These are phyloP conservation scores for Platycercus adscitus DNA, from an alignment of 2,113 vertebrate genomes.

Conservation along the genomic window DNA sequence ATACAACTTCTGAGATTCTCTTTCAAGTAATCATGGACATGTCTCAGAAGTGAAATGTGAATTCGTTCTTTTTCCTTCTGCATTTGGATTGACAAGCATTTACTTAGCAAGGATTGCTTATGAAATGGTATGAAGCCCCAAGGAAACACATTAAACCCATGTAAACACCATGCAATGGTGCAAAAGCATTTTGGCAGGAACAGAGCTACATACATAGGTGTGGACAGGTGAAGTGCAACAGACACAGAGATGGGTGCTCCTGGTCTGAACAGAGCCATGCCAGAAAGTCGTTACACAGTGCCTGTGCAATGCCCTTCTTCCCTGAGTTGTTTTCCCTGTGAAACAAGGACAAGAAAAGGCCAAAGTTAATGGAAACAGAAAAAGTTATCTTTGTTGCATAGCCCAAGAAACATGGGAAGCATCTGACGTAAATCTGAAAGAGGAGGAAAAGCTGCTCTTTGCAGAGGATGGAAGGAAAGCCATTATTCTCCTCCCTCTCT, in stretches of 20 bases:
- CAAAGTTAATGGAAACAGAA: not conserved
- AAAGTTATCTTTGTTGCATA: not conserved
- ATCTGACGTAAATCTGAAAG: not conserved
- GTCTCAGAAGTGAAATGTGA: not conserved
- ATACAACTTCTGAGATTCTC: not conserved
- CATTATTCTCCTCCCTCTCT: not conserved
- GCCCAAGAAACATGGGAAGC: not conserved
- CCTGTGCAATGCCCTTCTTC: not conserved
- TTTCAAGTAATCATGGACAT: not conserved
- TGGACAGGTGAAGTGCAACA: not conserved
- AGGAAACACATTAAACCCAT: not conserved
- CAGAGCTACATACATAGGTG: not conserved
- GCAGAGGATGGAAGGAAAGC: not conserved
- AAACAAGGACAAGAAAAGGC: not conserved
- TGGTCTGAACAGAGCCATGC: fast-evolving
- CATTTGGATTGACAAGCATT: not conserved
- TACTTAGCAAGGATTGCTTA: not conserved
- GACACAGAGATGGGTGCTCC: not conserved
- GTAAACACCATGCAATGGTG: not conserved
- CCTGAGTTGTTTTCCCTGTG: not conserved
- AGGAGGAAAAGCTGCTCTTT: not conserved
- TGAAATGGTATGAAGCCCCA: not conserved
- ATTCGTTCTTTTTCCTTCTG: not conserved
- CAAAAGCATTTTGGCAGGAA: not conserved
- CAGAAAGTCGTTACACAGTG: not conserved